Evolutionary conservation across 1,140 invertebrate species (phyloP), one percentile per base, ranked within the genome.

Genomic region (Bursaphelenchus mucronatus): DNA sequence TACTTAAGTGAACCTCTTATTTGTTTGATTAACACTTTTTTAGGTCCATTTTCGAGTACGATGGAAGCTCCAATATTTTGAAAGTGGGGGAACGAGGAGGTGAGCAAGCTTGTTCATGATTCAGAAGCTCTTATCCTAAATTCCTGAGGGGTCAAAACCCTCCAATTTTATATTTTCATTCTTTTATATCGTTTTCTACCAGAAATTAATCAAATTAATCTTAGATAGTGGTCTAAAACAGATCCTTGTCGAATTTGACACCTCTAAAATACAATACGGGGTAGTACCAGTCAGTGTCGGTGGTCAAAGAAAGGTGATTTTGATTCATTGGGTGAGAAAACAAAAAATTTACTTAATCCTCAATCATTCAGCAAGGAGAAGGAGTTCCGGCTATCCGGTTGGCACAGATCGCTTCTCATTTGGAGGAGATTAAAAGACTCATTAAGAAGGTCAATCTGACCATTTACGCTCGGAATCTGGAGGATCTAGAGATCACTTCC

Each of bases 41-140:
- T 51, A 75, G 73, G 73, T 51, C 45, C 17, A 75, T 75, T 54
- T 76, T 79, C 45, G 73, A 77, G 40, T 75, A 75, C 44, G 73
- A 75, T 46, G 76, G 62, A 17, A 52, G 51, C 39, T 76, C 76
- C 15, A 80, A 75, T 62, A 78, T 75, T 44, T 19, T 75, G 8
- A 64, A 71, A 54, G 19, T 79, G 17, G 73, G 69, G 15, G 62
- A 53, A 13, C 56, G 3, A 13, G 73, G 73, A 79, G 58, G 71
- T 73, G 43, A 79, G 30, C 30, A 30, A 30, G 30, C 30, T 30
- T 30, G 30, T 30, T 30, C 61, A 39, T 11, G 57, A n/a, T 61
- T 30, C 49, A 67, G 57, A 4, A 17, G 10, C 17, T 55, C 19
- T 17, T 8, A 7, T 17, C 61, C 13, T 62, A n/a, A n/a, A 10